Evolutionary conservation across 2,888 invertebrate species (phyloP).

Genomic region (Himalopsyche japonica): DNA sequence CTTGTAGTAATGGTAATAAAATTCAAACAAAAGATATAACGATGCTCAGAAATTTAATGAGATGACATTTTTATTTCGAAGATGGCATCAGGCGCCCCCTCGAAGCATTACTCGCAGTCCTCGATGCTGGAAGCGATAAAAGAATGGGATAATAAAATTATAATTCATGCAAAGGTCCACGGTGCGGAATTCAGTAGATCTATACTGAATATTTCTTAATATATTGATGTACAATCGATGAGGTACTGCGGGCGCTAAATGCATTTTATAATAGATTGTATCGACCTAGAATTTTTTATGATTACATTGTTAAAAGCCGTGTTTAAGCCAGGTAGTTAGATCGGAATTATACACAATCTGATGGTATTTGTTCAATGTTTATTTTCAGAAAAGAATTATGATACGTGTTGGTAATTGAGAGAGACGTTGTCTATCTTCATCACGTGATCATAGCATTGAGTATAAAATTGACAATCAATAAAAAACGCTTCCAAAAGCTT

Average conservation of each 20-base stretch:
- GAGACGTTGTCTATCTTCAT: no score
- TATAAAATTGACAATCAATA: no score
- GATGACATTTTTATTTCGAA: background rate
- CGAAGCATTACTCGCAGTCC: background rate
- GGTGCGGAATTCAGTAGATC: background rate
- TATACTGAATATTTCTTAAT: background rate
- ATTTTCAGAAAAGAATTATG: no score
- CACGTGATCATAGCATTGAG: no score
- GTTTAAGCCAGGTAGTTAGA: no score
- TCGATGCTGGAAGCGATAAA: background rate
- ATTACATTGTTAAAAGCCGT: no score
- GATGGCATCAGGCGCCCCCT: background rate
- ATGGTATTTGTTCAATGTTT: no score
- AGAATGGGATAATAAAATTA: background rate
- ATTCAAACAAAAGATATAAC: background rate
- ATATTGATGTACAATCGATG: background rate
- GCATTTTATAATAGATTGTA: background rate
- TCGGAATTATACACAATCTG: no score
- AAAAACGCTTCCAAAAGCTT: no score
- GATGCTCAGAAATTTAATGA: background rate
- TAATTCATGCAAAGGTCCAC: constrained; percentile 6
- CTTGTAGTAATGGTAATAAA: background rate
- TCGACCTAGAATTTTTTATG: no score
- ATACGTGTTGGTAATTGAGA: no score
- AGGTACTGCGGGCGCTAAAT: background rate